Evolutionary conservation across 2,113 vertebrate genomes (phyloP).

Genomic region (Rhabdornis inornatus): DNA sequence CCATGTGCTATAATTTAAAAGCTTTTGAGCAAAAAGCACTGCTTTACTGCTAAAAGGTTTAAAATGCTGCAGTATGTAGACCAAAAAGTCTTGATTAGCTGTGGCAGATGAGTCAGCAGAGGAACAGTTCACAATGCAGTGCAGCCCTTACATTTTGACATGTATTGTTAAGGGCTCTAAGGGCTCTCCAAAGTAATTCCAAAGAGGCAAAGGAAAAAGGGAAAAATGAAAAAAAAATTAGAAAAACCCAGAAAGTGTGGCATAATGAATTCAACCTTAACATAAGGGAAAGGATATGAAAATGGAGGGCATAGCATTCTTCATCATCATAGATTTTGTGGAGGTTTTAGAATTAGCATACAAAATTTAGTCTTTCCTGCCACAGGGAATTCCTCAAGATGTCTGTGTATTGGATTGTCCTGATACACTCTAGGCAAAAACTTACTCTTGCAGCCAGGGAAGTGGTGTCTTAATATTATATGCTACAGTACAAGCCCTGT

Average conservation of each 20-base stretch:
- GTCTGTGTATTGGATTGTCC: background rate
- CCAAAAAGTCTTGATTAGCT: conserved; percentile 45
- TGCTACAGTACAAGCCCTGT: background rate
- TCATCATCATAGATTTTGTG: background rate
- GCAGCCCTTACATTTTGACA: conserved; percentile 37
- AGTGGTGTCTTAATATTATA: background rate
- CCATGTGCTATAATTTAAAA: conserved; percentile 55
- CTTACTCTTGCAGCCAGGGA: background rate
- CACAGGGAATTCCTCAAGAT: background rate
- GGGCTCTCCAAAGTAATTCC: background rate
- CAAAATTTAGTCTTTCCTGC: background rate
- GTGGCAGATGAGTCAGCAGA: conserved; percentile 39
- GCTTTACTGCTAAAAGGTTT: conserved; percentile 41
- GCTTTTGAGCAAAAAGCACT: conserved; percentile 44
- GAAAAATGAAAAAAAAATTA: background rate
- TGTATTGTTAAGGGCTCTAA: conserved; percentile 25
- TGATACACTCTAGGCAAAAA: background rate
- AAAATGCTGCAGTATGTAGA: conserved; percentile 18
- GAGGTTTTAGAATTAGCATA: background rate
- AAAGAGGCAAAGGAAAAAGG: background rate
- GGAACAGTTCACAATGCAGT: background rate
- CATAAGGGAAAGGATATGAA: background rate
- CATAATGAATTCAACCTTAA: background rate
- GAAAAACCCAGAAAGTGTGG: background rate
- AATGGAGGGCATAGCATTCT: background rate